Evolutionary conservation across 2,113 vertebrate species (phyloP), one percentile per base, ranked within the genome.

Genomic region (Progne subis): DNA sequence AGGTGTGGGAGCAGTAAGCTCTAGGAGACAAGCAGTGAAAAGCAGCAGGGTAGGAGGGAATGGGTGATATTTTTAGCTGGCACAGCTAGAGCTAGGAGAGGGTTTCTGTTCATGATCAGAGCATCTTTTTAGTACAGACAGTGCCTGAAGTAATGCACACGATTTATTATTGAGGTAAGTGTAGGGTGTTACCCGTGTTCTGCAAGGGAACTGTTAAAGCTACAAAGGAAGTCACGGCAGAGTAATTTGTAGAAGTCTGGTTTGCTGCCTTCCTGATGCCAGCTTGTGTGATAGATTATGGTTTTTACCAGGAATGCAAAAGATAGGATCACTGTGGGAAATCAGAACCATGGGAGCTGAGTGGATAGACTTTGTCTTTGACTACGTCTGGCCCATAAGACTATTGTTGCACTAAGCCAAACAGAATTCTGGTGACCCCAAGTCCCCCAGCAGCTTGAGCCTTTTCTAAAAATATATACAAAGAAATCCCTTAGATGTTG

Each of bases 51-150:
- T 88, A 81, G 91, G 76, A 92, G 60, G 64, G 60, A 82, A 74
- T 2, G 12, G 80, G 39, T 70, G 69, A 56, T 92, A 78, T 86
- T 94, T 97, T 94, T 93, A 97, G 88, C 64, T 55, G 82, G 76
- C 60, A 61, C 60, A 94, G 68, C 86, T 77, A 93, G 75, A 93
- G 50, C 57, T 68, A 18, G 88, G 59, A 70, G 59, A 91, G 21
- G 65, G 56, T 63, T 47, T 82, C 92, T 79, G 53, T 68, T 82
- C 82, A 34, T 83, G 63, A 74, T 76, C 82, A 82, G 74, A 90
- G 46, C 79, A 93, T 95, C 94, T 83, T 63, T 82, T 80, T 77
- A 56, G 46, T 88, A 67, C 53, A 92, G 91, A 56, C 25, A 84
- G 41, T 41, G 76, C 79, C 67, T 85, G 64, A 91, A 95, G 74